Conservation (phyloP, 2,888 invertebrate genomes). For the Drosophila eohydei region DNA sequence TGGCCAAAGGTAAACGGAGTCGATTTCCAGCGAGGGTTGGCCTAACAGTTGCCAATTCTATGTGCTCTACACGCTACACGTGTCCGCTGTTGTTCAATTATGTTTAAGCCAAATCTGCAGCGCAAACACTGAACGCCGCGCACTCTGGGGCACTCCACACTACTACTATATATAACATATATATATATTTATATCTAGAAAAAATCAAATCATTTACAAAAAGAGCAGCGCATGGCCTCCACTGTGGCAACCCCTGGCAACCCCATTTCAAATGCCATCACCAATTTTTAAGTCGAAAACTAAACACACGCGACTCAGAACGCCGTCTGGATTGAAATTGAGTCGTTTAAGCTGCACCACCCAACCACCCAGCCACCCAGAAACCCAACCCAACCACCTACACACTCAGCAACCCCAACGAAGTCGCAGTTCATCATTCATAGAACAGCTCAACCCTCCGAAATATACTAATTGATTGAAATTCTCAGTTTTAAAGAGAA, state of each 20-base stretch:
- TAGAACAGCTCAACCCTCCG: constrained; percentile 2
- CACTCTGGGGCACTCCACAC: neutral
- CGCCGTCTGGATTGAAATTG: constrained; percentile 63
- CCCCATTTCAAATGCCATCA: constrained; percentile 37
- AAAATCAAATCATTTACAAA: constrained; percentile 9
- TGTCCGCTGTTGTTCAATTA: constrained; percentile 79
- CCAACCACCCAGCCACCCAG: neutral
- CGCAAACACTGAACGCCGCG: constrained; percentile 59
- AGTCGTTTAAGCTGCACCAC: constrained; percentile 53
- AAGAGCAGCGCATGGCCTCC: constrained; percentile 26
- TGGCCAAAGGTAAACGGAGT: constrained; percentile 44
- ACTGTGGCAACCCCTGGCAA: constrained; percentile 14
- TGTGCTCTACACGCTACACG: constrained; percentile 61
- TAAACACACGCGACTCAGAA: constrained; percentile 62
- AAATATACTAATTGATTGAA: neutral
- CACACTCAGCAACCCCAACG: neutral
- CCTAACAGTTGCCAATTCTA: constrained; percentile 51
- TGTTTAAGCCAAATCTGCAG: constrained; percentile 81
- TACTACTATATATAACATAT: neutral
- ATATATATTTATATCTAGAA: neutral
- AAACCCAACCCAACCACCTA: neutral
- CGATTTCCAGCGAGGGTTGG: constrained; percentile 60
- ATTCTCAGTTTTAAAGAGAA: neutral
- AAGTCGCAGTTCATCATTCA: constrained; percentile 6
- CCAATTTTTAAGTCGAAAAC: constrained; percentile 65